Evolutionary conservation across 2,113 vertebrate genomes (phyloP).

Genomic region (Rhynchopsitta pachyrhyncha): DNA sequence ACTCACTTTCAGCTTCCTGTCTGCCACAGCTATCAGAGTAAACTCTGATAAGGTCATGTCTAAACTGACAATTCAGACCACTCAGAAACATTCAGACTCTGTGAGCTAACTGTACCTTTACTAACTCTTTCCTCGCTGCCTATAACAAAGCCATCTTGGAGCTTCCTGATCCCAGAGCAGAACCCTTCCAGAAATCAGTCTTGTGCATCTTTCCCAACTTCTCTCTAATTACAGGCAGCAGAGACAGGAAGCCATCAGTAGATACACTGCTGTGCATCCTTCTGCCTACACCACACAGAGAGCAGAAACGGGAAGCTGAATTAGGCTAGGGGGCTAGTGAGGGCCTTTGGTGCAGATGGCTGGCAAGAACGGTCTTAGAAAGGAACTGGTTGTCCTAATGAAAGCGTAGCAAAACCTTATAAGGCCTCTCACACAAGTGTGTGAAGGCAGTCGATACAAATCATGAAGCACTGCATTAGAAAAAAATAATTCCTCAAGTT

Average conservation of each 20-base stretch:
- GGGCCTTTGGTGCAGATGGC: neutral
- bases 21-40: neutral
- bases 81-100: neutral
- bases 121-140: neutral
- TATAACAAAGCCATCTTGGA: neutral
- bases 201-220: neutral
- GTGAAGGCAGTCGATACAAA: neutral
- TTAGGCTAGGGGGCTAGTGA: neutral
- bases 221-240: neutral
- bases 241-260: neutral
- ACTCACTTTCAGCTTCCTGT: neutral
- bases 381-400: neutral
- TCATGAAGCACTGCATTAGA: neutral
- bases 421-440: neutral
- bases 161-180: neutral
- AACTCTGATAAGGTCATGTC: neutral
- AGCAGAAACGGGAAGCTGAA: neutral
- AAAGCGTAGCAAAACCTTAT: neutral
- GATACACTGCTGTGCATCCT: neutral
- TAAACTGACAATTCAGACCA: neutral
- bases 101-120: neutral
- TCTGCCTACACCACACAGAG: neutral
- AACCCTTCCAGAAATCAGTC: neutral
- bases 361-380: neutral
- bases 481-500: neutral